Evolutionary conservation across 2,888 invertebrate genomes (phyloP).

Genomic region (Luperina testacea): DNA sequence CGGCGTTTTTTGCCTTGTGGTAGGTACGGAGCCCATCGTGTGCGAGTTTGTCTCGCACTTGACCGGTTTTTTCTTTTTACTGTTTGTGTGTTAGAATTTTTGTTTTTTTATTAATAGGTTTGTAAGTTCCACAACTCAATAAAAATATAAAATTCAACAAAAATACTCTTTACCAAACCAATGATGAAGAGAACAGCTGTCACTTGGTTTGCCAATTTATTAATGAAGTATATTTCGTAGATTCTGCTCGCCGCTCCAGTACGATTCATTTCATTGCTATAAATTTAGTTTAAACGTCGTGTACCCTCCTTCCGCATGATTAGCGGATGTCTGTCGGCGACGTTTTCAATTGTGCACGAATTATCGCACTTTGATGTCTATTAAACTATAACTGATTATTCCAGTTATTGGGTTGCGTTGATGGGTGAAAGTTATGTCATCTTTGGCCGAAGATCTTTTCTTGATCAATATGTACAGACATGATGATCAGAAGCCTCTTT

Average conservation of each 20-base stretch:
- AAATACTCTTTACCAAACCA: conserved; percentile 19
- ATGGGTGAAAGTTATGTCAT: conserved; percentile 17
- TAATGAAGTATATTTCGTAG: conserved; percentile 67
- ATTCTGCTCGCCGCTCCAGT: conserved; percentile 61
- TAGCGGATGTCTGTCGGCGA: conserved; percentile 76
- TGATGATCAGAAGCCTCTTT: not conserved
- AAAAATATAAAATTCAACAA: not conserved
- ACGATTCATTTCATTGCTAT: conserved; percentile 74
- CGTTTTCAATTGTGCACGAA: conserved; percentile 71
- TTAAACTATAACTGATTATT: conserved; percentile 55
- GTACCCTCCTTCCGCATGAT: conserved; percentile 75
- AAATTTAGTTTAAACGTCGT: conserved; percentile 75
- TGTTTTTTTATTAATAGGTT: not conserved
- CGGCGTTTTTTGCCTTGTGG: too few species aligned
- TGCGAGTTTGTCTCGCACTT: not conserved
- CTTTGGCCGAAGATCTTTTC: not conserved
- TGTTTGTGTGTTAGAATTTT: not conserved
- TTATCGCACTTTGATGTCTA: conserved; percentile 69
- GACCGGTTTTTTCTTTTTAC: not conserved
- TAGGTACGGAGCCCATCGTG: too few species aligned
- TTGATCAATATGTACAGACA: not conserved
- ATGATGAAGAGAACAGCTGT: conserved; percentile 64
- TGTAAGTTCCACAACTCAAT: not conserved
- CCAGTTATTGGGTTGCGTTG: conserved; percentile 47
- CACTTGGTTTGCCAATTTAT: conserved; percentile 66